These are phyloP conservation scores for Callipepla squamata DNA, from an alignment of 2,113 vertebrate genomes.

Conservation along the genomic window DNA sequence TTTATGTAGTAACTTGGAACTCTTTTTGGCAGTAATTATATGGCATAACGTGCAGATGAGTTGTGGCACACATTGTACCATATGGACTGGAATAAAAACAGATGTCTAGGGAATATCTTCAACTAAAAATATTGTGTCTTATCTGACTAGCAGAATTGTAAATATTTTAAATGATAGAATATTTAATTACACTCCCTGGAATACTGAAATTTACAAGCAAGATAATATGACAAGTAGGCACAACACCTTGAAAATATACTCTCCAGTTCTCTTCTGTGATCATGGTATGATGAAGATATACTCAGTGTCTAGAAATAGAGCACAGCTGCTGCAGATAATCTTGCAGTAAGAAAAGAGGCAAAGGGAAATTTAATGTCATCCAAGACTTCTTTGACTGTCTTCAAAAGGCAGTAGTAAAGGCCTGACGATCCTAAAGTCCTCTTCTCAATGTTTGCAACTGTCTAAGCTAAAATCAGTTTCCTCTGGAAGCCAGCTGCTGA, in stretches of 20 bases:
- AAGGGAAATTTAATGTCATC: not conserved
- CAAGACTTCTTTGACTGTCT: not conserved
- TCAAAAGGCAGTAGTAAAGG: not conserved
- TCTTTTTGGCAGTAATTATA: conserved; percentile 39
- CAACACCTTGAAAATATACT: not conserved
- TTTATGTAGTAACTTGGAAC: conserved; percentile 25
- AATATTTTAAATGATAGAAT: conserved; percentile 69
- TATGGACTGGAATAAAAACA: conserved; percentile 64
- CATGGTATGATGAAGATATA: not conserved
- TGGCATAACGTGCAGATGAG: conserved; percentile 9
- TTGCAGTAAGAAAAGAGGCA: not conserved
- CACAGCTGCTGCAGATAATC: not conserved
- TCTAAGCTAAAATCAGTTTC: not conserved
- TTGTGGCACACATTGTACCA: conserved; percentile 49
- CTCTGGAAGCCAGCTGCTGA: not conserved
- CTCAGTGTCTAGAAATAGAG: not conserved
- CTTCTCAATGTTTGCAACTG: not conserved
- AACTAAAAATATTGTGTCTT: conserved; percentile 71
- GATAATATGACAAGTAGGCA: conserved; percentile 27
- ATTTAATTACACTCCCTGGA: conserved; percentile 59
- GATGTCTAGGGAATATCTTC: conserved; percentile 58
- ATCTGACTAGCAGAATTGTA: conserved; percentile 60
- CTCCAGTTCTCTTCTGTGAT: not conserved
- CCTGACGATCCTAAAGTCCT: not conserved
- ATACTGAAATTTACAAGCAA: conserved; percentile 26